Percentiles rank a stretch among this genome's conserved stretches.
Evolutionary conservation across 2,888 invertebrate genomes (phyloP).

Genomic region (Pteria penguin): DNA sequence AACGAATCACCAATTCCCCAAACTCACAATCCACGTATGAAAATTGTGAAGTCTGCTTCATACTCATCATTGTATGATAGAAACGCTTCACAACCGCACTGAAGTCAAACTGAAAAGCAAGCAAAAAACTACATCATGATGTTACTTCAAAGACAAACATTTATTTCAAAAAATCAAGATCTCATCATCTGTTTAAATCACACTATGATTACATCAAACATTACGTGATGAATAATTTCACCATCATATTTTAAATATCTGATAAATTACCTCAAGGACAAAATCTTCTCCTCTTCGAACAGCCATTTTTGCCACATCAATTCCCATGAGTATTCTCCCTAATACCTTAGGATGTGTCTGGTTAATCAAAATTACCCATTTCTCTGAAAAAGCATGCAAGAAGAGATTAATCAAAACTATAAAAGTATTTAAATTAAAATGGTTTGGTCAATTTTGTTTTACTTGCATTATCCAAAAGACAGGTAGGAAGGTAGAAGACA

Average conservation of each 20-base stretch:
- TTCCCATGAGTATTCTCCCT: slow-evolving; percentile 63
- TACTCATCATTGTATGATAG: slow-evolving; percentile 25
- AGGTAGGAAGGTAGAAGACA: too few relatives aligned
- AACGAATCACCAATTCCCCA: slow-evolving; percentile 64
- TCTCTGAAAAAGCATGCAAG: slow-evolving; percentile 48
- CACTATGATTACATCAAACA: too few relatives aligned
- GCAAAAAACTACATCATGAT: background rate
- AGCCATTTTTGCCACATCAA: slow-evolving; percentile 60
- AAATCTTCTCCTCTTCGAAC: slow-evolving; percentile 64
- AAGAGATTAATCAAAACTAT: too few relatives aligned
- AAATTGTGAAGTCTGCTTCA: background rate
- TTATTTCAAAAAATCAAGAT: background rate
- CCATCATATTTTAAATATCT: background rate
- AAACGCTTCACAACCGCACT: slow-evolving; percentile 35
- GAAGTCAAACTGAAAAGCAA: slow-evolving; percentile 33
- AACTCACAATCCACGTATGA: slow-evolving; percentile 62
- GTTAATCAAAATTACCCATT: slow-evolving; percentile 68
- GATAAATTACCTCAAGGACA: slow-evolving; percentile 57
- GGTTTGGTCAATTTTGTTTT: too few relatives aligned
- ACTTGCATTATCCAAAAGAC: too few relatives aligned
- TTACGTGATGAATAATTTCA: too few relatives aligned
- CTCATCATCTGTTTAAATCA: background rate
- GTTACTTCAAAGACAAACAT: too few relatives aligned
- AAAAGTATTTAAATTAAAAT: too few relatives aligned
- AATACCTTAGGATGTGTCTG: slow-evolving; percentile 70